Conservation (phyloP, 1,140 invertebrate species). For the Platorchestia sp. region DNA sequence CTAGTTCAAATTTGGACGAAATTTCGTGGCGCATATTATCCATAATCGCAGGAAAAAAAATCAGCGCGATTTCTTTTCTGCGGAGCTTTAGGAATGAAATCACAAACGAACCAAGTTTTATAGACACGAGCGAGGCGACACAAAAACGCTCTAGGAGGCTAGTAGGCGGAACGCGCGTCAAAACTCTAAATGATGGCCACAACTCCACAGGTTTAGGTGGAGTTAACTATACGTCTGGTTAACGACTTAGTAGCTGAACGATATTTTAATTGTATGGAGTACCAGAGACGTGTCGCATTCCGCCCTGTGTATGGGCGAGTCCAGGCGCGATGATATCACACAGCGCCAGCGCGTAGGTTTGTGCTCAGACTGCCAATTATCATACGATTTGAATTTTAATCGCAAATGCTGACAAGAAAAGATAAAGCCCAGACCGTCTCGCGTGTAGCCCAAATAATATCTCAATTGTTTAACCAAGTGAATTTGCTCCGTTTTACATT, state of each 20-base stretch:
- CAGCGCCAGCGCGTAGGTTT: neutral
- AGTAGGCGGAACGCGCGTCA: constrained; percentile 16
- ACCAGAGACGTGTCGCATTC: neutral
- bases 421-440: neutral
- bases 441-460: neutral
- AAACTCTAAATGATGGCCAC: constrained; percentile 20
- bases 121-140: neutral
- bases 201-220: neutral
- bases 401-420: neutral
- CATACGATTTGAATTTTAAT: neutral
- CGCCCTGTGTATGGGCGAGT: neutral
- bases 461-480: neutral
- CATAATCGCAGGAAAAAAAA: neutral
- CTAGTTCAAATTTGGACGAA: neutral
- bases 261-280: constrained; percentile 14
- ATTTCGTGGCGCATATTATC: neutral
- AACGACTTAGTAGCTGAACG: constrained; percentile 17
- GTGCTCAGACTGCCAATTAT: neutral
- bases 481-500: neutral
- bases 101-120: neutral
- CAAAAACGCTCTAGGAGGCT: neutral
- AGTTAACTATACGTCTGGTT: neutral
- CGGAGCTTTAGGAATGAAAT: neutral
- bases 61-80: neutral
- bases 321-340: neutral